Conservation (phyloP, 2,888 invertebrate genomes). For the Hyposoter dolosus region DNA sequence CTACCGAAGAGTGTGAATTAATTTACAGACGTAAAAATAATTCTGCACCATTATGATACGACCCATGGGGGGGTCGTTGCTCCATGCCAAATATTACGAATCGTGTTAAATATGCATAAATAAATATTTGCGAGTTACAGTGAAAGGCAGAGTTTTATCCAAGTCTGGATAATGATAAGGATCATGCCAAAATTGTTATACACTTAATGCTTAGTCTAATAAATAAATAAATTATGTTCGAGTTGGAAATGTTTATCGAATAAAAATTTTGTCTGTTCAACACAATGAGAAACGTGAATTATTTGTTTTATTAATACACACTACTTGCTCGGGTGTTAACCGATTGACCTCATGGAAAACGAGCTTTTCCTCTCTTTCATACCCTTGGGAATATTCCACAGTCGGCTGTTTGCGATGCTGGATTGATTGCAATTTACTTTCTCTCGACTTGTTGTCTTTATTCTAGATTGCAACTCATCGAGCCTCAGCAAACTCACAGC, state of each 20-base stretch:
- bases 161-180: conserved; percentile 27
- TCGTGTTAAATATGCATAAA: conserved; percentile 15
- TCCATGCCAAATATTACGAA: conserved; percentile 7
- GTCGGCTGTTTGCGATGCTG: neutral
- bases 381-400: neutral
- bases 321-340: neutral
- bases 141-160: conserved; percentile 28
- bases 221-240: conserved; percentile 41
- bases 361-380: neutral
- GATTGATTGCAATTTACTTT: neutral
- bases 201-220: conserved; percentile 32
- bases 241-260: conserved; percentile 59
- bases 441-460: neutral
- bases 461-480: neutral
- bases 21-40: neutral
- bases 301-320: neutral
- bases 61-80: neutral
- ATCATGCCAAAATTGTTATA: conserved; percentile 43
- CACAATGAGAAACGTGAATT: neutral
- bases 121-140: conserved; percentile 25
- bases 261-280: conserved; percentile 58
- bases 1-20: neutral
- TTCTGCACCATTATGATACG: neutral
- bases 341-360: neutral
- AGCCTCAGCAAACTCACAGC: neutral